phyloP scores from a whole-genome alignment of 1,140 invertebrate genomes.

The Drosophila littoralis region DNA sequence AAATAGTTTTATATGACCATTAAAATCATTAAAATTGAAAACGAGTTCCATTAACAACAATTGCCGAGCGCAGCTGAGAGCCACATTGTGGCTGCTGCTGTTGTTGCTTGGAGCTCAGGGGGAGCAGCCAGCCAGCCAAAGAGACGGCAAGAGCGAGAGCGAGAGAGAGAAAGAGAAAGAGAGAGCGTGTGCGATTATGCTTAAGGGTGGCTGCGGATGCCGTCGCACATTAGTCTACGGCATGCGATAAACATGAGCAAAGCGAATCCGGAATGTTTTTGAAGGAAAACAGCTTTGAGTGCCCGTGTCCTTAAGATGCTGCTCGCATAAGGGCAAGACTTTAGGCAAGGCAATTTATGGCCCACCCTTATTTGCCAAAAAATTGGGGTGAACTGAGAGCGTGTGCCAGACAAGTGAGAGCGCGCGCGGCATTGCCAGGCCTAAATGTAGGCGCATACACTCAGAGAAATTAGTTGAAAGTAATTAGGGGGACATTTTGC shows the following conservation, averaged over 20 bases:
- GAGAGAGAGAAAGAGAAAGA: neutral
- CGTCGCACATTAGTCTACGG: conserved; percentile 12
- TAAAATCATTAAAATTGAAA: conserved; percentile 37
- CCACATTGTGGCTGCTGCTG: neutral
- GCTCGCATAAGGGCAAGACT: conserved; percentile 16
- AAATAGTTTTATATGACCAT: conserved; percentile 43
- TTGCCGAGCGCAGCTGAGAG: conserved; percentile 18
- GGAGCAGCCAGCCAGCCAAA: conserved; percentile 6
- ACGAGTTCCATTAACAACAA: conserved; percentile 35
- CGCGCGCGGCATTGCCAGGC: conserved; percentile 40
- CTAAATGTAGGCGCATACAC: conserved; percentile 28
- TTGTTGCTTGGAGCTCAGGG: conserved; percentile 16
- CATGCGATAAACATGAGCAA: conserved; percentile 22
- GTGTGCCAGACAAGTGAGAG: conserved; percentile 8
- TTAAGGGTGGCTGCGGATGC: conserved; percentile 42
- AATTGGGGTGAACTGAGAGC: conserved; percentile 31
- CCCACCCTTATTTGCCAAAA: conserved; percentile 53
- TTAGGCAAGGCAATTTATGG: conserved; percentile 48
- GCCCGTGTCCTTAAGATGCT: conserved; percentile 38
- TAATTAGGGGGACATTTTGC: neutral
- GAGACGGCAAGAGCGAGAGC: conserved; percentile 9
- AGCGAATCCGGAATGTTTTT: conserved; percentile 44
- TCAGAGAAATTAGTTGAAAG: conserved; percentile 17
- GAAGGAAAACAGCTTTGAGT: conserved; percentile 24
- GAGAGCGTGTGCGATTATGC: neutral